Evolutionary conservation across 2,113 vertebrate genomes (phyloP), one percentile per base, ranked within the genome.

Genomic region (Siniperca knerii): DNA sequence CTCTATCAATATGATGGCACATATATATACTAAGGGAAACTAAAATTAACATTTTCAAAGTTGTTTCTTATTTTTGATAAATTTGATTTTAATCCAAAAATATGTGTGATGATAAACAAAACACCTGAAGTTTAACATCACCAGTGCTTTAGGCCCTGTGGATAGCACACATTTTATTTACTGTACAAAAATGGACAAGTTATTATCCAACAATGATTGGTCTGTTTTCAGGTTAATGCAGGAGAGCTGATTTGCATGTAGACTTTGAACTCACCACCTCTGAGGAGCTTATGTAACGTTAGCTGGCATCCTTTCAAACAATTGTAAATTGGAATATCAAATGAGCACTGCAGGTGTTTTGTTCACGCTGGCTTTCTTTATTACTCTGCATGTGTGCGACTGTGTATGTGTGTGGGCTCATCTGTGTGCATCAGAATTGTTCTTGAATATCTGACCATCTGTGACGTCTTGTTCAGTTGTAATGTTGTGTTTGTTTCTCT

Each of bases 291-390:
- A 40, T 66, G 50, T 74, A 46, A 60, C 16, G 9, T 35, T 23
- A 33, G 46, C 52, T 66, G 81, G 54, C 77, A 8, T 15, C 75
- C 23, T 0, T 8, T 62, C 77, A 80, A 82, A 44, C 58, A 68
- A 57, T 29, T 61, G 1, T 29, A 78, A 73, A 25, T 10, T 74
- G 33, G 55, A 86, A 29, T 64, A 83, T 75, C 52, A 55, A 54
- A 81, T 7, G 58, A 85, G 16, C 25, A 9, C 89, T 91, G 91
- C 83, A 89, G 87, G 82, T 93, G 90, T 85, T 93, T 89, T 91
- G 84, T 90, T 82, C 40, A 69, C 76, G 77, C 77, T 57, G 48
- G 65, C 85, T 82, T 87, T 29, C 76, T 87, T 84, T 55, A 50
- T 82, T 20, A 71, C 62, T 64, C 13, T 61, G 87, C 33, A 33